Conservation (phyloP, 2,113 vertebrate species). For the Xiphorhynchus elegans region DNA sequence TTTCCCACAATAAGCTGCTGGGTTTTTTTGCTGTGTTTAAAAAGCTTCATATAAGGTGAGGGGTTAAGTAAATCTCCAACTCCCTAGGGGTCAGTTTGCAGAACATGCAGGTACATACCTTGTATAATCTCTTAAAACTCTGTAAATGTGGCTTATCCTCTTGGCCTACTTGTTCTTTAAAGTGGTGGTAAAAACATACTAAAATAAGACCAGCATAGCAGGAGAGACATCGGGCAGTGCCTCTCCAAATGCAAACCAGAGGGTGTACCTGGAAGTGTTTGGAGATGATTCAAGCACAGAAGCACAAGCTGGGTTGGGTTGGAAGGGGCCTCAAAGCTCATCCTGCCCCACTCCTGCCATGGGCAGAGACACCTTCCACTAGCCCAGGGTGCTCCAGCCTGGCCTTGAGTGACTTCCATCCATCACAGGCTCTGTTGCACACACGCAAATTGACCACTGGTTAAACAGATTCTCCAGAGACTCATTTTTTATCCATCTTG, state of each 20-base stretch:
- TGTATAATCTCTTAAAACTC: neutral
- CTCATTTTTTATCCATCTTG: neutral
- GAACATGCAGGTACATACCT: neutral
- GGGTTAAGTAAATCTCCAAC: slow-evolving; percentile 13
- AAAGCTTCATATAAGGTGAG: neutral
- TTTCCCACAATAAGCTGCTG: neutral
- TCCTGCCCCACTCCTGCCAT: neutral
- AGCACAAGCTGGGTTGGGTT: neutral
- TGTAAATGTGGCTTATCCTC: neutral
- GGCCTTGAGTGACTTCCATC: neutral
- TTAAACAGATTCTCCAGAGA: neutral
- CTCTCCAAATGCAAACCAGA: neutral
- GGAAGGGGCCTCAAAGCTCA: neutral
- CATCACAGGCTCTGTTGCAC: neutral
- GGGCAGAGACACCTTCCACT: neutral
- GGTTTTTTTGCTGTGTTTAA: slow-evolving; percentile 44
- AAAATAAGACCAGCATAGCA: neutral
- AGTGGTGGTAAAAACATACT: neutral
- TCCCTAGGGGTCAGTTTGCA: neutral
- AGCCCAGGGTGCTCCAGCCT: neutral
- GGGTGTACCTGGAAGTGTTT: neutral
- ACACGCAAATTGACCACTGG: neutral
- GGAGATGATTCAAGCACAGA: neutral
- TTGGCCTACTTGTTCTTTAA: neutral
- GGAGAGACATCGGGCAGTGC: neutral